These are phyloP conservation scores for Drepana arcuata DNA, from an alignment of 1,140 invertebrate genomes.

Conservation along the genomic window DNA sequence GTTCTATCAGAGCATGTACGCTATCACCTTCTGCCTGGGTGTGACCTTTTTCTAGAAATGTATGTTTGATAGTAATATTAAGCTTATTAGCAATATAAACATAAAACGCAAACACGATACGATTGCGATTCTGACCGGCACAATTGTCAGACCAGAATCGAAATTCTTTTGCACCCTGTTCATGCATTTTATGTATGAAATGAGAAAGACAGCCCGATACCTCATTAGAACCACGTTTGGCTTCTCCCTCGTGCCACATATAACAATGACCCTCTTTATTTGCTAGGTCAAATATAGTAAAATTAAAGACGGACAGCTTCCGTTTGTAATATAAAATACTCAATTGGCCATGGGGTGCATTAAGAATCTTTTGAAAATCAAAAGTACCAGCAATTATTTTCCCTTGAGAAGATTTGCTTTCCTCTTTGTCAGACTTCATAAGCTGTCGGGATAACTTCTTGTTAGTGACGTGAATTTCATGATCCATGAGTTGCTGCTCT, in stretches of 20 bases:
- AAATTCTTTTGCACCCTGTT: slow-evolving; percentile 2
- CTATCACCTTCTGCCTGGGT: slow-evolving; percentile 7
- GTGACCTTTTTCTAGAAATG: slow-evolving; percentile 7
- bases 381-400: no score
- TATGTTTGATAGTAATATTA: slow-evolving; percentile 1
- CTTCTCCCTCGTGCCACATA: slow-evolving; percentile 9
- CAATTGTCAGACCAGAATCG: slow-evolving; percentile 4
- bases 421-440: no score
- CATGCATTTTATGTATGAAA: slow-evolving; percentile 3
- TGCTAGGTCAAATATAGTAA: slow-evolving; percentile 7
- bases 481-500: no score
- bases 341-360: slow-evolving; percentile 2
- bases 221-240: slow-evolving; percentile 10
- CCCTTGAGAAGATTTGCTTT: no score
- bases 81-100: background rate
- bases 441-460: no score
- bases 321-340: slow-evolving; percentile 11
- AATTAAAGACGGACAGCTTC: slow-evolving; percentile 9
- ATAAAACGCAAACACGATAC: background rate
- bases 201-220: slow-evolving; percentile 8
- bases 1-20: slow-evolving; percentile 6
- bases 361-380: no score
- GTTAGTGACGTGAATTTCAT: no score
- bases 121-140: background rate
- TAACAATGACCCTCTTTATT: slow-evolving; percentile 7